Base-by-base conservation (phyloP, 2,113 vertebrate species). In the Oncorhynchus nerka region DNA sequence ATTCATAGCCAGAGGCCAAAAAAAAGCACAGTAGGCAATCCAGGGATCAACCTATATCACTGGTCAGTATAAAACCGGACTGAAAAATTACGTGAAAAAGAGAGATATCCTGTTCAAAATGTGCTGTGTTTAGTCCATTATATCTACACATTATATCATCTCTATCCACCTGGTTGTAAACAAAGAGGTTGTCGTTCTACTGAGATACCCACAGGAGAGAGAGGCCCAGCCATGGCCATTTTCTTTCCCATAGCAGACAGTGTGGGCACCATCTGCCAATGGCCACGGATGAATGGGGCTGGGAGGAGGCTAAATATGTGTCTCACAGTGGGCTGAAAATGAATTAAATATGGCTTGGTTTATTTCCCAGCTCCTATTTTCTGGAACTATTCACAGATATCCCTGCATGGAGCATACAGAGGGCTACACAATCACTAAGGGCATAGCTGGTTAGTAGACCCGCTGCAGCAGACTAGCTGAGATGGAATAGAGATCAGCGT, bases 401-500 rank as follows among this genome's bases (percentile, higher is more conserved):
- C 70, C 57, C 34, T 2, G 75, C 59, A 75, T 55, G 70, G 73
- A 85, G 34, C 76, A 75, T 78, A 28, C 22, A 80, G 75, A 62
- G 61, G 68, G 85, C 68, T 19, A 55, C 51, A 45, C 8, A 11
- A 45, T 45, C 9, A 45, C 39, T 45, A 9, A 45, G 39, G 39
- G 9, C 39, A 55, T 55, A 19, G 51, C 51, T 55, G 15, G 51
- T 55, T 55, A 5, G 13, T 55, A 19, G 51, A 19, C 51, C 16
- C 51, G 2, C 51, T 15, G 16, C 51, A 16, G 51, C 51, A 55
- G 51, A 55, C 51, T 5, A 45, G 13, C 51, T 16, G 16, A 55
- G 51, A 55, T 55, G 51, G 12, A 55, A 81, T 88, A 68, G 71
- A 80, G 78, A 90, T 80, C 87, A 65, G 77, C 83, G 51, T 83